Evolutionary conservation across 2,797 vertebrate species (phyloP), one percentile per base, ranked within the genome.

Genomic region (Danio choprae): DNA sequence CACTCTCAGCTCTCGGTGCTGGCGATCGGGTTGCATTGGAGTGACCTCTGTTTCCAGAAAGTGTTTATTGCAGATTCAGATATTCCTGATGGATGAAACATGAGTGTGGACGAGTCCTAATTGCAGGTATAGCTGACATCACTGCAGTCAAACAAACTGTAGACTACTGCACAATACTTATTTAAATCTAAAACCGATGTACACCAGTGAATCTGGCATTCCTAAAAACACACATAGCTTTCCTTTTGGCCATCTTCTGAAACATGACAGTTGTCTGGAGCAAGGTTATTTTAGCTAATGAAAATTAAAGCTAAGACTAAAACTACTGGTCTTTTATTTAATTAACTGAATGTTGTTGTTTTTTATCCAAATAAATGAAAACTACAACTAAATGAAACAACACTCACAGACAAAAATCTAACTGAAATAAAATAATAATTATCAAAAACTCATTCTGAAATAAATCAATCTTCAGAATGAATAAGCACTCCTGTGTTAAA

Each of bases 11-110:
- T 1, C 69, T 71, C 9, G 40, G 18, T 41, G 12, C n/a, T 62
- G 41, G 53, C 5, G 7, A 68, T 6, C 15, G 55, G 64, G 43
- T 69, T 20, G 69, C 29, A 69, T 77, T 79, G 70, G 65, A 62
- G 67, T 70, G 67, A 70, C 44, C 77, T 70, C 77, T 62, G 44
- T 62, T 62, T 51, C 29, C 77, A 50, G n/a, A 15, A 20, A 59
- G 16, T 46, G 67, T 71, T 59, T 62, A 60, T 62, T 71, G 65
- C 64, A 68, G 53, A 68, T 48, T 68, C 43, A 68, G n/a, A 59
- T 58, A 58, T 46, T 15, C 43, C 53, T 68, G 43, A 38, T 46
- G 18, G 22, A 58, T 70, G 65, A 79, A 62, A 79, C 46, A n/a
- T 29, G 77, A 70, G 77, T 43, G 10, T 62, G 67, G 29, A 50